A percentile compares a stretch with the other conserved stretches of the same genome.
Evolutionary conservation across 2,797 vertebrate genomes (phyloP).

Genomic region (Gobio occitaniae): DNA sequence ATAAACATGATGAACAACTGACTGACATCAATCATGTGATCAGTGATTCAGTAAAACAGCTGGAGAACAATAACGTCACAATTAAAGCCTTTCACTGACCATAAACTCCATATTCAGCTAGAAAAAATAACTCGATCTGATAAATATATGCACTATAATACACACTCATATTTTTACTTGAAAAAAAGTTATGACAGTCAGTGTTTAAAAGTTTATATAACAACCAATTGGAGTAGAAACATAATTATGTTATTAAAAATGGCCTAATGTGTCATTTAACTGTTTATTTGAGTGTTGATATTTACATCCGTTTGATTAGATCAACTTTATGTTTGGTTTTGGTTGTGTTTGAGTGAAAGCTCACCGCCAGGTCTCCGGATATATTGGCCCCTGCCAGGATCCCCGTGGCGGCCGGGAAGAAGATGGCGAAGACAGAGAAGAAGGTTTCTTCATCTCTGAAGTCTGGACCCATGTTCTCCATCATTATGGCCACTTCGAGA

Average conservation of each 20-base stretch:
- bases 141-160: too few relatives aligned
- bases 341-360: constrained; percentile 56
- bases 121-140: too few relatives aligned
- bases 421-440: constrained; percentile 96
- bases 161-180: too few relatives aligned
- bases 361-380: constrained; percentile 94
- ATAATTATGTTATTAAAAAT: too few relatives aligned
- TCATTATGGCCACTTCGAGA: constrained; percentile 86
- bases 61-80: too few relatives aligned
- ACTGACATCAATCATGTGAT: background rate
- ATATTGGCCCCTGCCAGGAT: constrained; percentile 98
- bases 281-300: background rate
- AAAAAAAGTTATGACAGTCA: background rate
- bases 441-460: constrained; percentile 89
- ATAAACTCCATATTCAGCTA: too few relatives aligned
- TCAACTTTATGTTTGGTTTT: too few relatives aligned
- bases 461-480: constrained; percentile 94
- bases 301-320: background rate
- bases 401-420: constrained; percentile 97
- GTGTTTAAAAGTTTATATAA: background rate
- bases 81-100: too few relatives aligned
- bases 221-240: background rate
- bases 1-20: too few relatives aligned
- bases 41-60: background rate
- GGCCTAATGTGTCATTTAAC: too few relatives aligned